Evolutionary conservation across 2,797 vertebrate genomes (phyloP).

Genomic region (Synanceia verrucosa): DNA sequence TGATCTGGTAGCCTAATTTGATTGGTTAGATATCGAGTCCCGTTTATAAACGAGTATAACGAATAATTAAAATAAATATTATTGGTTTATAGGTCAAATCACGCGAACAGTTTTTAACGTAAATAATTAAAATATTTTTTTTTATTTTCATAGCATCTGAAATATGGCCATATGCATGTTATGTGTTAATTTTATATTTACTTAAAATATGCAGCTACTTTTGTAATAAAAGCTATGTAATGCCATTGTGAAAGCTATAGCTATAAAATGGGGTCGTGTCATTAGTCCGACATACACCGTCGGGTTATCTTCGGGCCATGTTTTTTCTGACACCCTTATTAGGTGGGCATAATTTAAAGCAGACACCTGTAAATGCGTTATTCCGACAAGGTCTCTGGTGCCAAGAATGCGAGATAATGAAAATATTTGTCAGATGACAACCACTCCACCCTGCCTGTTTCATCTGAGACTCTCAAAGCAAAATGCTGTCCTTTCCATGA

Average conservation of each 20-base stretch:
- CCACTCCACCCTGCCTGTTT: constrained; percentile 53
- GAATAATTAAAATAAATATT: background rate
- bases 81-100: too few species aligned
- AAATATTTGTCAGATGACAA: constrained; percentile 76
- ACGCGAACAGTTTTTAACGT: background rate
- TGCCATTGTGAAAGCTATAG: background rate
- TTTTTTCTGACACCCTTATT: constrained; percentile 65
- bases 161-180: background rate
- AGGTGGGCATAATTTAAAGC: constrained; percentile 69
- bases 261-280: background rate
- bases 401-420: constrained; percentile 76
- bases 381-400: constrained; percentile 47
- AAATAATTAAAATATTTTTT: background rate
- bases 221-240: background rate
- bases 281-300: constrained; percentile 2
- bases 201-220: background rate
- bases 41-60: background rate
- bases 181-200: background rate
- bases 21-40: constrained; percentile 16
- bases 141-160: background rate
- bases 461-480: constrained; percentile 53
- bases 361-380: constrained; percentile 52
- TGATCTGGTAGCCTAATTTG: background rate
- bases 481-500: constrained; percentile 52
- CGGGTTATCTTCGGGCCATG: constrained; percentile 17